These are phyloP conservation scores for Antitype chi DNA, from an alignment of 2,888 invertebrate genomes.

Conservation along the genomic window DNA sequence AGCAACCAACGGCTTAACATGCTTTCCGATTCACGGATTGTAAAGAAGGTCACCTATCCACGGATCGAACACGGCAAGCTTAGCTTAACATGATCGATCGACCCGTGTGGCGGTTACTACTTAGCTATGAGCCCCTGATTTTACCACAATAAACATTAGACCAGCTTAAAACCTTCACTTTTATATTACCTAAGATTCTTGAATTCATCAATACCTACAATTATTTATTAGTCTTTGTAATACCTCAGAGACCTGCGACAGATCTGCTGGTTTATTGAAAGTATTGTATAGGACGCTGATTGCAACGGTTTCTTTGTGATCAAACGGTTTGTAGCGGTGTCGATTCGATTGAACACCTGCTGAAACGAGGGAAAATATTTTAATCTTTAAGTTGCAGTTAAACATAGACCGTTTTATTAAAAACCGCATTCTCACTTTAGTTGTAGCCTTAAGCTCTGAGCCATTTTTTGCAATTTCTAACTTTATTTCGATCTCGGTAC, in stretches of 20 bases:
- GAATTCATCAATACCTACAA: neutral
- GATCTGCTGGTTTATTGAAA: constrained; percentile 43
- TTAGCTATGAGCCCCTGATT: neutral
- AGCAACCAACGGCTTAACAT: neutral
- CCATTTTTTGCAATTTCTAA: too few species aligned
- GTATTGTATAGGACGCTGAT: constrained; percentile 45
- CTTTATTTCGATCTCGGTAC: too few species aligned
- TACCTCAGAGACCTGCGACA: constrained; percentile 36
- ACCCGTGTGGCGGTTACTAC: neutral
- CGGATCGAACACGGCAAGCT: neutral
- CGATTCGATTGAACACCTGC: constrained; percentile 18
- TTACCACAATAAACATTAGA: neutral
- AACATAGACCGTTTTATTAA: too few species aligned
- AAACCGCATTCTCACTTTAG: too few species aligned
- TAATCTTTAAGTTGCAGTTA: neutral
- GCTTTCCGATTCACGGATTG: neutral
- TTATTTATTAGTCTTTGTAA: constrained; percentile 25
- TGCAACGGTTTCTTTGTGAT: constrained; percentile 48
- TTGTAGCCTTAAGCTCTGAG: too few species aligned
- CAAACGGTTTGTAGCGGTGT: constrained; percentile 29
- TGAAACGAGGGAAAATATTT: neutral
- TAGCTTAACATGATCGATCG: neutral
- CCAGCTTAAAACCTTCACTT: constrained; percentile 9
- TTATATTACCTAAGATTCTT: neutral
- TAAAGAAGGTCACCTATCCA: too few species aligned